phyloP scores from a whole-genome alignment of 2,888 invertebrate genomes.

The Sepioteuthis lessoniana region DNA sequence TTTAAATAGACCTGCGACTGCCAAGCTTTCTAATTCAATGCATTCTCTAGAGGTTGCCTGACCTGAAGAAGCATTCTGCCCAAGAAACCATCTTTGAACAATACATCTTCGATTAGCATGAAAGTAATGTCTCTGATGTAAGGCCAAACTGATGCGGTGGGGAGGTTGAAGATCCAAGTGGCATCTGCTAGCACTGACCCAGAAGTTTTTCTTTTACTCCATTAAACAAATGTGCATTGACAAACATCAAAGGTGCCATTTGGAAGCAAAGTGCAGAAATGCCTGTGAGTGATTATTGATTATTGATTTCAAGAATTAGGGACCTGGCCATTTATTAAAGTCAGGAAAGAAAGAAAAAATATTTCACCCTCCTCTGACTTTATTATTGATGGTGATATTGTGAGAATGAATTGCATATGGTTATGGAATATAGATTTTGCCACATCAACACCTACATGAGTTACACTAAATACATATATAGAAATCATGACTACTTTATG shows the following conservation, averaged over 20 bases:
- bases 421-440: no score
- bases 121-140: background rate
- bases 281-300: background rate
- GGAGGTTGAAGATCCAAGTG: background rate
- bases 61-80: background rate
- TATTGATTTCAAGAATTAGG: background rate
- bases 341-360: background rate
- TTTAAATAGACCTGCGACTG: background rate
- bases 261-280: background rate
- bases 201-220: background rate
- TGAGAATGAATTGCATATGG: background rate
- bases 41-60: background rate
- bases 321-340: background rate
- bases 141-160: background rate
- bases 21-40: background rate
- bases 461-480: no score
- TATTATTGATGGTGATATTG: background rate
- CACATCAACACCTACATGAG: no score
- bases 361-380: background rate
- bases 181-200: background rate
- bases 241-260: background rate
- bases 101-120: background rate
- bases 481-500: no score
- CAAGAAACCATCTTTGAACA: background rate
- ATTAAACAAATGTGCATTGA: background rate